Conservation (phyloP, 2,797 vertebrate species). For the Etheostoma nigrum region DNA sequence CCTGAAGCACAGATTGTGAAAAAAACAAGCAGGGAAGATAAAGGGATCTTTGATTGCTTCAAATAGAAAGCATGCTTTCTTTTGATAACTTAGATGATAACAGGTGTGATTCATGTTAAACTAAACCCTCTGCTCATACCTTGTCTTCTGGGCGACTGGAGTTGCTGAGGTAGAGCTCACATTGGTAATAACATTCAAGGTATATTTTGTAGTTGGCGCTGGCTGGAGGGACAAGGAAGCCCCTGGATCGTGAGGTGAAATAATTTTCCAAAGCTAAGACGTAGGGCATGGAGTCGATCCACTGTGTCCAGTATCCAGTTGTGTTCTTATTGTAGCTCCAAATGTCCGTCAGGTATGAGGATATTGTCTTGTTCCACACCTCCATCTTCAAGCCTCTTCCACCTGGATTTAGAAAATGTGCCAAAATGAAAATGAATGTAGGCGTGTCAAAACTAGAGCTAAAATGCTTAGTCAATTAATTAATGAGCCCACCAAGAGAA, state of each 20-base stretch:
- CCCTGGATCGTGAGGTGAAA: conserved; percentile 80
- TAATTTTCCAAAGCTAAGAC: conserved; percentile 52
- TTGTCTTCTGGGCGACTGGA: conserved; percentile 84
- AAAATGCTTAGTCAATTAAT: not conserved
- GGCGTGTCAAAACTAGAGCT: not conserved
- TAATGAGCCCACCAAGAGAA: not conserved
- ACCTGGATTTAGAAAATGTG: conserved; percentile 71
- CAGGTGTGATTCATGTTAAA: not conserved
- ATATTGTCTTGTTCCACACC: conserved; percentile 83
- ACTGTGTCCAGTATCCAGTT: conserved; percentile 78
- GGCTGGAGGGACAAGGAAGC: conserved; percentile 86
- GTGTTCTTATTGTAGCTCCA: conserved; percentile 74
- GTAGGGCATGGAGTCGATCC: conserved; percentile 82
- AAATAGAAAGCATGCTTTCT: no score
- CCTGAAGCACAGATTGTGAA: conserved; percentile 66
- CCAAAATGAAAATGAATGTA: no score
- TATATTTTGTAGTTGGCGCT: conserved; percentile 84
- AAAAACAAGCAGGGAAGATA: not conserved
- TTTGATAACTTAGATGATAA: not conserved
- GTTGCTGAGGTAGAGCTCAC: conserved; percentile 87
- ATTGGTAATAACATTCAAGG: conserved; percentile 83
- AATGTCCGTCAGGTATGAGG: conserved; percentile 73
- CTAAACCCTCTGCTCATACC: conserved; percentile 64
- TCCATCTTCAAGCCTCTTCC: conserved; percentile 88
- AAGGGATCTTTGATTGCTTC: not conserved